Base-by-base conservation (phyloP, 2,113 vertebrate species). In the Oncorhynchus nerka region DNA sequence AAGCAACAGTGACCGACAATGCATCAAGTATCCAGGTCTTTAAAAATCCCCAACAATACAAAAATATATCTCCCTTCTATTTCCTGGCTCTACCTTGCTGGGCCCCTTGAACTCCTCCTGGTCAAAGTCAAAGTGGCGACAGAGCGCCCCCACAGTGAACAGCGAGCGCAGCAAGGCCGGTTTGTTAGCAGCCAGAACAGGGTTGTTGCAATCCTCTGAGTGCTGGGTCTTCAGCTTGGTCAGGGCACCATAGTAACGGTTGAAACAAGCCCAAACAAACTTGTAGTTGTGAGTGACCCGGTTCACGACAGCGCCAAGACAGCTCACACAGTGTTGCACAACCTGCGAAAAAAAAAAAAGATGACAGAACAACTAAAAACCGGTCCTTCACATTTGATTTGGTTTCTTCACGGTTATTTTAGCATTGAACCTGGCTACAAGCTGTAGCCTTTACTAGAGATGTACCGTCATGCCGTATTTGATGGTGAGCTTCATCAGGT, bases 401-500 rank as follows among this genome's bases (percentile, higher is more conserved):
- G 3, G 59, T 62, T 22, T 5, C 20, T 61, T 61, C 59, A 61
- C 6, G 19, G n/a, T 62, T 22, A 11, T 62, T n/a, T 62, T 62
- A 15, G n/a, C 3, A 22, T n/a, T 22, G 59, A 22, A 22, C n/a
- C 5, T 22, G 59, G 55, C 19, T 9, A 22, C 20, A 62, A 62
- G 8, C 59, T 22, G n/a, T 11, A 62, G 19, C 7, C 9, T 62
- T 62, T 22, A 67, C 24, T 30, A 24, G 24, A 67, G 65, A 70
- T 34, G 22, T 20, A 70, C 68, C 62, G 97, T 99, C 98, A 99
- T 99, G 93, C 98, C 98, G 0, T 99, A 96, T 95, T 99, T 99
- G 89, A 99, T 97, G 87, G 99, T 99, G 51, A 99, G 96, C 81
- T 99, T 99, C 98, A 99, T 99, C 30, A 99, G 95, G 91, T 99